These are phyloP conservation scores for Noctuana brunneofusca DNA, from an alignment of 2,888 invertebrate genomes.

Conservation along the genomic window DNA sequence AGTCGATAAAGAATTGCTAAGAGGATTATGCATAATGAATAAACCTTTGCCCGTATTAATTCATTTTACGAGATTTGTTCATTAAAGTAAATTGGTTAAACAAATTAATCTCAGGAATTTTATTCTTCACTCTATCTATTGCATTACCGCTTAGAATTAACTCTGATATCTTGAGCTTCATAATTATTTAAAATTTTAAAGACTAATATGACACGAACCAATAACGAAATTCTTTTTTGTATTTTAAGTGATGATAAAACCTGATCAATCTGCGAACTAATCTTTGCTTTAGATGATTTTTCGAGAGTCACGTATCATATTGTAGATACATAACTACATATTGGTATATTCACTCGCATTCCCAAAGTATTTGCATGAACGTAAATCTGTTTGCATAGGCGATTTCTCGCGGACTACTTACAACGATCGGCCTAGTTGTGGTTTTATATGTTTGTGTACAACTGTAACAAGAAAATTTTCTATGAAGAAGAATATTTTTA, in stretches of 20 bases:
- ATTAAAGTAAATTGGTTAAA: too few relatives aligned
- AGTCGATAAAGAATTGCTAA: too few relatives aligned
- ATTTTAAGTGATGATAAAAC: neutral
- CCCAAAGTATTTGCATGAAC: conserved; percentile 61
- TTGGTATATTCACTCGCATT: conserved; percentile 55
- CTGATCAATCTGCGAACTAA: neutral
- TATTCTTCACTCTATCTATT: too few relatives aligned
- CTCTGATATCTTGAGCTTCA: too few relatives aligned
- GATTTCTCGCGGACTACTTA: conserved; percentile 61
- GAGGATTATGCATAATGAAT: too few relatives aligned
- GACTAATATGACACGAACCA: neutral
- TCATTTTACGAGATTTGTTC: too few relatives aligned
- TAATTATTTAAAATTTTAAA: too few relatives aligned
- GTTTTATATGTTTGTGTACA: conserved; percentile 47
- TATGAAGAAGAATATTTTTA: neutral
- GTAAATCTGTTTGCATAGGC: conserved; percentile 60
- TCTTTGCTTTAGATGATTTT: neutral
- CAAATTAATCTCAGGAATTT: too few relatives aligned
- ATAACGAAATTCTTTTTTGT: neutral
- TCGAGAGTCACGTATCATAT: neutral
- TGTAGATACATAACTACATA: neutral
- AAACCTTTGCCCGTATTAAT: too few relatives aligned
- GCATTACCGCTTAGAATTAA: too few relatives aligned
- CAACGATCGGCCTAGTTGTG: conserved; percentile 60
- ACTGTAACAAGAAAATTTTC: conserved; percentile 41